A percentile compares a stretch with the other conserved stretches of the same genome.
phyloP scores from a whole-genome alignment of 2,888 invertebrate genomes.

The Lepetodrilus schrolli region DNA sequence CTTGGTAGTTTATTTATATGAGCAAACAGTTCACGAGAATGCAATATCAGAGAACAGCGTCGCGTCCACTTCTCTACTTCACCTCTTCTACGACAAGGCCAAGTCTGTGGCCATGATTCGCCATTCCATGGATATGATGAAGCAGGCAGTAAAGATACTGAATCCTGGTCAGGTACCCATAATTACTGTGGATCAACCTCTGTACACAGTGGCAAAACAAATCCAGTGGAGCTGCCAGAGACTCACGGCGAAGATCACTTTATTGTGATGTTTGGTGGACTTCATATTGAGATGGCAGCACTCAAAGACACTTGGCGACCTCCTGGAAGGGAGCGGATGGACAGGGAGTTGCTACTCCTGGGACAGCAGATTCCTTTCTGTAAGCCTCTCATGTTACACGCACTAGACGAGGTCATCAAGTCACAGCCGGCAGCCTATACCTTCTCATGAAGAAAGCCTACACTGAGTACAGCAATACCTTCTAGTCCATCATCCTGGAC shows the following conservation, averaged over 20 bases:
- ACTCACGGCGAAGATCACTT: not conserved
- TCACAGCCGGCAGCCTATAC: not conserved
- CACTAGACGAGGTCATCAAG: conserved; percentile 36
- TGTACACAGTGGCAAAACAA: not conserved
- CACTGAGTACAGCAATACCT: not conserved
- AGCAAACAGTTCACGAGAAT: no score
- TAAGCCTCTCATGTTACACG: conserved; percentile 23
- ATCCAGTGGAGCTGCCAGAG: not conserved
- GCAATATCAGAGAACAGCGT: no score
- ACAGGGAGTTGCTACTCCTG: conserved; percentile 28
- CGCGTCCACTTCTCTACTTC: no score
- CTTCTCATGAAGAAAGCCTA: conserved; percentile 17
- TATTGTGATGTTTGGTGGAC: conserved; percentile 20
- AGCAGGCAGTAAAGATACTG: not conserved
- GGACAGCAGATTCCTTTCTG: conserved; percentile 32
- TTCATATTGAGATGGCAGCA: conserved; percentile 27
- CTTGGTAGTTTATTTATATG: no score
- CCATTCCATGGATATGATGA: not conserved
- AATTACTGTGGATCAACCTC: not conserved
- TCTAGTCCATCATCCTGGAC: conserved; percentile 22
- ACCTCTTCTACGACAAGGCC: not conserved
- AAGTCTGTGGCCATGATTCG: not conserved
- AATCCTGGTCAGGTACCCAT: not conserved
- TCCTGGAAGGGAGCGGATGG: not conserved
- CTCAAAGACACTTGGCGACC: conserved; percentile 23